Evolutionary conservation across 2,113 vertebrate genomes (phyloP), one percentile per base, ranked within the genome.

Genomic region (Ploceus nigricollis): DNA sequence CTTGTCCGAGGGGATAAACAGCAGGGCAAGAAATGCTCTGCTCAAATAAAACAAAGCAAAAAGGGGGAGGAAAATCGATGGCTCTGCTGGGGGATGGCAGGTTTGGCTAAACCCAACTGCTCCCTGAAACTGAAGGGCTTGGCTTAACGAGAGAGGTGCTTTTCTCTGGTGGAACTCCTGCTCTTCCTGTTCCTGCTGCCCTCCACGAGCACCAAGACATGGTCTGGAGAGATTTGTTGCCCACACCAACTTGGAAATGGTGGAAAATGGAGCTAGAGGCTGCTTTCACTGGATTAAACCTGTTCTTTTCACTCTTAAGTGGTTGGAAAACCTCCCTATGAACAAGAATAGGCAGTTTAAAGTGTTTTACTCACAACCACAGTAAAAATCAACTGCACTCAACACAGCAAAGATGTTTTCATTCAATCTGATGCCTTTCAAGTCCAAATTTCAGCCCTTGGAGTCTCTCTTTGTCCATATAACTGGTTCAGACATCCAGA

Each of bases 1-100:
- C 97, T 98, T 96, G 97, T 98, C 97, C 44, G 80, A 97, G 94
- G 97, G 97, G 96, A 98, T 96, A 97, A 98, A 98, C 97, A 97
- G 91, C 94, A 75, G 96, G 92, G 91, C 70, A 27, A 96, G 84
- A 95, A 98, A 97, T 73, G 85, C 92, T 96, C 91, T 85, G 90
- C 91, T 86, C 86, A 44, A 85, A 82, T 92, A 82, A 97, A 97
- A 96, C 95, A 87, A 96, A 95, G 95, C 69, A 35, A 94, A 96
- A 96, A 86, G 44, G 81, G 57, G 79, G 71, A 54, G 93, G 94
- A 82, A 97, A 97, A 96, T 80, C 85, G 31, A 92, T 96, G 89
- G 51, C 71, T 88, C 40, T 51, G 80, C 63, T 77, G 91, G 56
- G 91, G 69, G 71, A 27, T 28, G 48, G 45, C 18, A 37, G 94